phyloP scores from a whole-genome alignment of 2,113 vertebrate genomes.

The Azemiops feae region DNA sequence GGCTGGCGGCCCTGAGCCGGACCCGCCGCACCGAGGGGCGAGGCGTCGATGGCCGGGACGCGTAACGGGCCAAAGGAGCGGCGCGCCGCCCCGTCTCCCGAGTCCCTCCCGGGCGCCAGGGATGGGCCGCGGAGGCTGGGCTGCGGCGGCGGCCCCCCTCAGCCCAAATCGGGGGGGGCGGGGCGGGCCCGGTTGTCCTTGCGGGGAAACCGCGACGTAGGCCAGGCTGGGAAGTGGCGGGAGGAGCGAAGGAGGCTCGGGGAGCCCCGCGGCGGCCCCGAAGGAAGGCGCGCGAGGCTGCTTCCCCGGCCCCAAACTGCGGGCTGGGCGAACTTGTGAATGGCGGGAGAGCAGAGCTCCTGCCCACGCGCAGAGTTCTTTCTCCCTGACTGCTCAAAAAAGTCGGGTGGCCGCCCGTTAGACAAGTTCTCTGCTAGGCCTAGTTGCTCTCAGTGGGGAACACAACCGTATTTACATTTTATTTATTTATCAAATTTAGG shows the following conservation, averaged over 20 bases:
- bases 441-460: not conserved
- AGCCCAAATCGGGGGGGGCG: not conserved
- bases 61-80: not conserved
- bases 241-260: not conserved
- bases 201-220: not conserved
- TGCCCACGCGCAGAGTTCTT: not conserved
- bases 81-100: not conserved
- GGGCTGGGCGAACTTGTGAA: no score
- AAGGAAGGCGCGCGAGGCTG: not conserved
- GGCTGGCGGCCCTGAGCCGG: not conserved
- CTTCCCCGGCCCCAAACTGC: not conserved
- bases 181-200: no score
- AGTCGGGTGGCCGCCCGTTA: not conserved
- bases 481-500: no score
- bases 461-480: no score
- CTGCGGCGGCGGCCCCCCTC: no score
- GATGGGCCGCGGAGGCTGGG: not conserved
- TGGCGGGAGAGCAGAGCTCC: not conserved
- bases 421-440: no score
- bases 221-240: not conserved
- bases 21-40: not conserved
- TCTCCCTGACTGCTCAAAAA: not conserved
- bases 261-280: no score
- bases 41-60: not conserved
- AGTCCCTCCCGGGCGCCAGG: not conserved